These are phyloP conservation scores for Amphipoea oculea DNA, from an alignment of 2,888 invertebrate genomes.

Conservation along the genomic window DNA sequence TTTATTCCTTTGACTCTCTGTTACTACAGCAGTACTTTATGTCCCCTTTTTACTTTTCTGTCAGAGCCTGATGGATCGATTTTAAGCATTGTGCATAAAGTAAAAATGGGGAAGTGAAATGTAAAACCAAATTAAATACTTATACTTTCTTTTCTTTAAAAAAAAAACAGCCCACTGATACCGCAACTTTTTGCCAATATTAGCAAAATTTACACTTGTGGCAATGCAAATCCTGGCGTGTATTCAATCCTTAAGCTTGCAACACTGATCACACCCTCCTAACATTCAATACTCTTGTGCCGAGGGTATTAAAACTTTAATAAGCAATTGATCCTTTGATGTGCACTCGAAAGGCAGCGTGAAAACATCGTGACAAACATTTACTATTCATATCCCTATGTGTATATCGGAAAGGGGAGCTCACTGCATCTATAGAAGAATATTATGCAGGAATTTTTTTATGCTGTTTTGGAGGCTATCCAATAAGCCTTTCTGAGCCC, in stretches of 20 bases:
- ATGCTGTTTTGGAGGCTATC: neutral
- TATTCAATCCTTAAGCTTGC: slow-evolving; percentile 5
- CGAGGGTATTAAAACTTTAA: slow-evolving; percentile 39
- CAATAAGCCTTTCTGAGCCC: neutral
- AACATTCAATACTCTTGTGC: slow-evolving; percentile 11
- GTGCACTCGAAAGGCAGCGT: slow-evolving; percentile 7
- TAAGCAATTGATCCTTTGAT: slow-evolving; percentile 40
- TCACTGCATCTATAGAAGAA: slow-evolving; percentile 1
- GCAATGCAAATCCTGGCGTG: neutral
- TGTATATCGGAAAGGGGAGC: slow-evolving; percentile 23
- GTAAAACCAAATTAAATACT: neutral
- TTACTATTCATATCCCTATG: slow-evolving; percentile 34
- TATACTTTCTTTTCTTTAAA: neutral
- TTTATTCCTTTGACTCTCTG: neutral
- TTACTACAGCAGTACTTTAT: neutral
- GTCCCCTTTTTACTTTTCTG: neutral
- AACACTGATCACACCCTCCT: neutral
- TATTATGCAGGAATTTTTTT: neutral
- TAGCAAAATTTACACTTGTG: neutral
- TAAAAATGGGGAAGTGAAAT: neutral
- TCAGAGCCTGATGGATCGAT: neutral
- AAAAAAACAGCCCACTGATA: neutral
- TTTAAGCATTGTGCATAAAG: neutral
- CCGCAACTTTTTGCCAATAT: neutral
- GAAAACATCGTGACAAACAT: slow-evolving; percentile 25